phyloP scores from a whole-genome alignment of 2,888 invertebrate genomes.

The Mythimna ferrago region DNA sequence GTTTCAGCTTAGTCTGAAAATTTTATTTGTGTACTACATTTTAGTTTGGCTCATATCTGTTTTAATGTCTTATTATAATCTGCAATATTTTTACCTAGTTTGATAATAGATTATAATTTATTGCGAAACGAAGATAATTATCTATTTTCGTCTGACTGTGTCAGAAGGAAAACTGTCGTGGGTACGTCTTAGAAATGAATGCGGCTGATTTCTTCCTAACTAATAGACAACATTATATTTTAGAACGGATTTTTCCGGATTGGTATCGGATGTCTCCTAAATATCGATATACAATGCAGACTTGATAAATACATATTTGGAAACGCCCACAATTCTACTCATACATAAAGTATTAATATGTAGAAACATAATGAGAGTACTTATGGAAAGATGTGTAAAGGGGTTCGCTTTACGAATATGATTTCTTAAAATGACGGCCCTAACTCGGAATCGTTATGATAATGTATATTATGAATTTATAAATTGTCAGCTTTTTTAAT shows the following conservation, averaged over 20 bases:
- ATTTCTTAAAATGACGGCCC: slow-evolving; percentile 60
- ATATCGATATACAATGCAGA: slow-evolving; percentile 32
- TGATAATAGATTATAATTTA: slow-evolving; percentile 78
- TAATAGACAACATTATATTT: slow-evolving; percentile 43
- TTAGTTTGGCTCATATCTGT: slow-evolving; percentile 72
- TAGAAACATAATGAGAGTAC: slow-evolving; percentile 81
- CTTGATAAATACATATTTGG: slow-evolving; percentile 44
- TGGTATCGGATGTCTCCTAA: slow-evolving; percentile 34
- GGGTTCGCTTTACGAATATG: slow-evolving; percentile 73
- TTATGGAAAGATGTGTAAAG: slow-evolving; percentile 79
- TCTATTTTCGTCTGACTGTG: slow-evolving; percentile 58
- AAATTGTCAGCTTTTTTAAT: slow-evolving; percentile 88
- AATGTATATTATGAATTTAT: slow-evolving; percentile 87
- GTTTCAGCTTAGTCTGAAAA: slow-evolving; percentile 72
- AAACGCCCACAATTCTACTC: slow-evolving; percentile 52
- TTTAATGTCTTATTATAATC: slow-evolving; percentile 77
- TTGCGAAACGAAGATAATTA: slow-evolving; percentile 66
- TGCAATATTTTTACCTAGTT: slow-evolving; percentile 80
- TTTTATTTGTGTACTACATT: slow-evolving; percentile 73
- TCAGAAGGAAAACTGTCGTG: slow-evolving; percentile 39
- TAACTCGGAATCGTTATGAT: slow-evolving; percentile 75
- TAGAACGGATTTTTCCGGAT: slow-evolving; percentile 4
- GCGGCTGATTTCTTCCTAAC: slow-evolving; percentile 38
- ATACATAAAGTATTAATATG: slow-evolving; percentile 68
- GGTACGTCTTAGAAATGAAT: slow-evolving; percentile 28